Conservation (phyloP, 2,113 vertebrate species). For the Cariama cristata region DNA sequence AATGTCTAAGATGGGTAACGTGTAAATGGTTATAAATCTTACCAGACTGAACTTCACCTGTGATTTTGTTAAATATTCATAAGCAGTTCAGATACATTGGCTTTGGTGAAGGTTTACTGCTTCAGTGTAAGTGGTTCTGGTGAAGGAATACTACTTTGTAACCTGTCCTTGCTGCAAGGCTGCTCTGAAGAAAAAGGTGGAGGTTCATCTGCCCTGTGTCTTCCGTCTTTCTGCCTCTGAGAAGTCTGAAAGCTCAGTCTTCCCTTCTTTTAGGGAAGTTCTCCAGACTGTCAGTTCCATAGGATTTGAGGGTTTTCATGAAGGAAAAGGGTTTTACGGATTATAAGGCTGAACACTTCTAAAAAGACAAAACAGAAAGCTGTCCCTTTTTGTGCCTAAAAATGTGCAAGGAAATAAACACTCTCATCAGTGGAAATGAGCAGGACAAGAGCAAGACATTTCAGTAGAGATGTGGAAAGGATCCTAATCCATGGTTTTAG, state of each 20-base stretch:
- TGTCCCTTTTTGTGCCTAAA: not conserved
- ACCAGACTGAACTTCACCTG: accelerated
- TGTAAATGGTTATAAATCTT: not conserved
- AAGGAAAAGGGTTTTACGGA: not conserved
- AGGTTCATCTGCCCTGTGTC: not conserved
- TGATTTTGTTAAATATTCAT: not conserved
- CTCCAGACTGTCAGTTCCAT: not conserved
- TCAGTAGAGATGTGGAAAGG: not conserved
- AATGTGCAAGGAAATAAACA: not conserved
- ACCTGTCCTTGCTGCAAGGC: not conserved
- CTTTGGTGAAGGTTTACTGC: not conserved
- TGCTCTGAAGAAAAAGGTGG: not conserved
- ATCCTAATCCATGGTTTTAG: not conserved
- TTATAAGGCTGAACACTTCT: not conserved
- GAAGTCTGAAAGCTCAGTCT: not conserved
- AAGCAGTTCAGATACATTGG: not conserved
- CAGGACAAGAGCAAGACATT: not conserved
- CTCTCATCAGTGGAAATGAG: not conserved
- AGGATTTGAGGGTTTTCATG: not conserved
- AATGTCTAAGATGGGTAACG: not conserved
- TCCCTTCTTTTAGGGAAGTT: not conserved
- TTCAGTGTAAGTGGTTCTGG: too few relatives aligned
- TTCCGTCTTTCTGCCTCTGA: not conserved
- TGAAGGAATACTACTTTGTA: not conserved
- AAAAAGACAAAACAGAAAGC: not conserved